Evolutionary conservation across 2,888 invertebrate genomes (phyloP), one percentile per base, ranked within the genome.

Genomic region (Dysmachus trigonus): DNA sequence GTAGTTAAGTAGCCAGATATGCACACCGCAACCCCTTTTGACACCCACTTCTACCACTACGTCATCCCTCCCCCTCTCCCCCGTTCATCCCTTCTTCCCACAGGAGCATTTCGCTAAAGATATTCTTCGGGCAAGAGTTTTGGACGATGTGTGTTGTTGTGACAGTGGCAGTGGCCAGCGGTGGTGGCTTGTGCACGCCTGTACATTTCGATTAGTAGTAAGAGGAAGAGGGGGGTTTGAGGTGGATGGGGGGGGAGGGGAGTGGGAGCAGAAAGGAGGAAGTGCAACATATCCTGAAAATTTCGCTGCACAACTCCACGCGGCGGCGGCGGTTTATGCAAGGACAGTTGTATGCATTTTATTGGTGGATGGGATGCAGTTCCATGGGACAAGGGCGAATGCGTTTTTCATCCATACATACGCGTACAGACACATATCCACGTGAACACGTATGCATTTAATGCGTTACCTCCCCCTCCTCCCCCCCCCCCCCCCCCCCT

Each of bases 371-470:
- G 53, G 53, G 31, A 33, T 73, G 73, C 15, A 41, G 3, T 15
- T 31, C 33, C 31, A 33, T 73, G 13, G 73, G 35, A 73, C 31
- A 33, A 35, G 15, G 31, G 73, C 47, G 27, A 62, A 81, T 81
- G 81, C 81, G 81, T 81, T 81, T 81, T 81, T 81, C 81, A 7
- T 53, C 18, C 15, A 81, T 33, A 81, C 18, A 18, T 41, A 38
- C 35, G 15, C 31, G 33, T 73, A 8, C 30, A 22, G 72, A 8
- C 13, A 51, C n/a, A n/a, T n/a, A n/a, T n/a, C n/a, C n/a, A n/a
- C n/a, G n/a, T n/a, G n/a, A n/a, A n/a, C n/a, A n/a, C 15, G 51
- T 1, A n/a, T 18, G 18, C n/a, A 18, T 51, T 1, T 5, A n/a
- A 18, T 51, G 51, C 51, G 18, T 6, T 7, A 51, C 18, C 51